Evolutionary conservation across 92 coral and sea anemone species (phyloP).

Genomic region (Pocillopora grandis): DNA sequence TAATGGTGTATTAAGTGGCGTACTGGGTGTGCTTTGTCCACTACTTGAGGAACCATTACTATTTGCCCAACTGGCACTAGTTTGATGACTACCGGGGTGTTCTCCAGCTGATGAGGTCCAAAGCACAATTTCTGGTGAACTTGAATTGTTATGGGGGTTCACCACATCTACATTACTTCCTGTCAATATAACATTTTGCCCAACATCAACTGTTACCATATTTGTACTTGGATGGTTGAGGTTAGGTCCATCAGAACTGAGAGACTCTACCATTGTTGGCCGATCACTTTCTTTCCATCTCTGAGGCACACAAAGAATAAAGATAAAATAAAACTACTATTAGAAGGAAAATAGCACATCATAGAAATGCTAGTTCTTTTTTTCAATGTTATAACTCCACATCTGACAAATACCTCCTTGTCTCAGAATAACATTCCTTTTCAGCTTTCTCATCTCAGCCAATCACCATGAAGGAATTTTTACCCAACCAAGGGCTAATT

Average conservation of each 20-base stretch:
- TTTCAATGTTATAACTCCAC: no score
- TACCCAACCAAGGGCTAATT: no score
- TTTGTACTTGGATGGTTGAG: conserved; percentile 35
- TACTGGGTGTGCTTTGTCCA: conserved; percentile 39
- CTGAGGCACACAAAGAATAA: not conserved
- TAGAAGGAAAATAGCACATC: not conserved
- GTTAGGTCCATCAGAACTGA: conserved; percentile 22
- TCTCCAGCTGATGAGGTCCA: conserved; percentile 45
- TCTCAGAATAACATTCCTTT: no score
- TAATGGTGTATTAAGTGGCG: conserved; percentile 64
- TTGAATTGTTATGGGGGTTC: conserved; percentile 14
- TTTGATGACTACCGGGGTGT: conserved; percentile 10
- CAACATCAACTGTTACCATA: conserved; percentile 14
- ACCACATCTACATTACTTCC: conserved; percentile 29
- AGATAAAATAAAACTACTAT: not conserved
- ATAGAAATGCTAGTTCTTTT: no score
- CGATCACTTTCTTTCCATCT: conserved; percentile 37
- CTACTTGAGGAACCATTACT: conserved; percentile 25
- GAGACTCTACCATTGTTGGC: conserved; percentile 46
- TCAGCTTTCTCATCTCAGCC: no score
- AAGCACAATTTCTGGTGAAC: conserved; percentile 40
- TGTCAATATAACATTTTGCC: conserved; percentile 13
- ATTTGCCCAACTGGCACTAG: conserved; percentile 21
- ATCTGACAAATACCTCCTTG: no score
- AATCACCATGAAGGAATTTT: no score